Percentiles rank a stretch among this genome's conserved stretches.
These are phyloP conservation scores for Mormyrops attenuatus DNA, from an alignment of 2,797 vertebrate genomes.

Conservation along the genomic window DNA sequence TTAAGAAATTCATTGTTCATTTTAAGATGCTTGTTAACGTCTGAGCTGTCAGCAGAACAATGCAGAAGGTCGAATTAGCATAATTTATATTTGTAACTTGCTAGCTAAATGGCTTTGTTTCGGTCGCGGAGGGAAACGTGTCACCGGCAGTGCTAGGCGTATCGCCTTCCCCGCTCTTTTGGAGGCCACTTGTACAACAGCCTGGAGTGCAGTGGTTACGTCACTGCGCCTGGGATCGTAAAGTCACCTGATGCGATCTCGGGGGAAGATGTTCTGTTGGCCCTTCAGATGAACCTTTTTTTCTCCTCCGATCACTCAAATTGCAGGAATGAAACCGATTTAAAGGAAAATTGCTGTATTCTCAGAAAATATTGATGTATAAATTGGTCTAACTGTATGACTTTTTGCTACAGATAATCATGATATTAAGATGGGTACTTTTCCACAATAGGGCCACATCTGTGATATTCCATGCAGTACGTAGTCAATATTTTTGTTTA, in stretches of 20 bases:
- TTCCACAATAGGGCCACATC: neutral
- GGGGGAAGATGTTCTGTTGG: neutral
- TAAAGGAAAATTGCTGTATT: neutral
- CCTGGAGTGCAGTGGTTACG: neutral
- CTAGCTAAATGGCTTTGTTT: conserved; percentile 12
- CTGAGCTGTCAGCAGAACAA: conserved; percentile 9
- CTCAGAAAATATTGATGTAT: neutral
- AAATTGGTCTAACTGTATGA: neutral
- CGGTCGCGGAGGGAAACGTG: neutral
- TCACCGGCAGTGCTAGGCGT: neutral
- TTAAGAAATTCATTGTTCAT: conserved; percentile 17
- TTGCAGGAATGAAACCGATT: neutral
- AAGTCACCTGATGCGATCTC: neutral
- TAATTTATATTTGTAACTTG: conserved; percentile 13
- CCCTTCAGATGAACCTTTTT: too few species aligned
- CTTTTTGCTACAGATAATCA: neutral
- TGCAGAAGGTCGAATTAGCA: conserved; percentile 8
- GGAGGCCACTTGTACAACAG: neutral
- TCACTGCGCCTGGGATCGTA: neutral
- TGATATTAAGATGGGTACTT: neutral
- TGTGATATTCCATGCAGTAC: neutral
- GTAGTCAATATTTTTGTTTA: neutral
- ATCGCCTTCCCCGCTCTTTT: neutral
- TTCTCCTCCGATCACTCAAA: too few species aligned
- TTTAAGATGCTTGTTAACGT: conserved; percentile 6